Conservation (phyloP, 2,113 vertebrate species). For the Rhinopomastus cyanomelas region DNA sequence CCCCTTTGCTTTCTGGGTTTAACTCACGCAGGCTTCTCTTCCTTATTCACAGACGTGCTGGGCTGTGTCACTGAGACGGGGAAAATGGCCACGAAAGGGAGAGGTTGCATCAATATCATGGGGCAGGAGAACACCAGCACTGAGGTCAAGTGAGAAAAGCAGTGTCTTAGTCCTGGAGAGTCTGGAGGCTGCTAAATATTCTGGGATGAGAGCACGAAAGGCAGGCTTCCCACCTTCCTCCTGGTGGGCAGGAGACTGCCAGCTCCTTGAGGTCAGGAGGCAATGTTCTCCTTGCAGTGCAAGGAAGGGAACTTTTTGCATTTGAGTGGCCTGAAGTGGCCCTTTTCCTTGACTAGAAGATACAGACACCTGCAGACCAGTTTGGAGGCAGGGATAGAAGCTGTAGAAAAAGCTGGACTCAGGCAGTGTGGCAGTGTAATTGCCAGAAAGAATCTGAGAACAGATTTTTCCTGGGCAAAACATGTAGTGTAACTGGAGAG, state of each 20-base stretch:
- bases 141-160: background rate
- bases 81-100: background rate
- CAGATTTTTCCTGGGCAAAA: conserved; percentile 3
- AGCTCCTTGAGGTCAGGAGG: background rate
- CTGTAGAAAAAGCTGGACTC: background rate
- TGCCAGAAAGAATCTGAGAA: background rate
- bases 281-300: background rate
- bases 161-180: background rate
- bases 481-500: conserved; percentile 26
- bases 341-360: background rate
- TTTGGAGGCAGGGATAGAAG: accelerated
- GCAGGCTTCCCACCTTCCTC: background rate
- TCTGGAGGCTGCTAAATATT: background rate
- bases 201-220: background rate
- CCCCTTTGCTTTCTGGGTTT: background rate
- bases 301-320: background rate
- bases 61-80: background rate
- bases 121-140: background rate
- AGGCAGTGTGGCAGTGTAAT: background rate
- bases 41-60: background rate
- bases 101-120: background rate
- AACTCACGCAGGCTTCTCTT: background rate
- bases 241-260: background rate
- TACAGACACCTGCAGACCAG: background rate
- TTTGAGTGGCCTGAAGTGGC: accelerated